phyloP scores from a whole-genome alignment of 1,140 invertebrate genomes.

The Lepidurus couesii region DNA sequence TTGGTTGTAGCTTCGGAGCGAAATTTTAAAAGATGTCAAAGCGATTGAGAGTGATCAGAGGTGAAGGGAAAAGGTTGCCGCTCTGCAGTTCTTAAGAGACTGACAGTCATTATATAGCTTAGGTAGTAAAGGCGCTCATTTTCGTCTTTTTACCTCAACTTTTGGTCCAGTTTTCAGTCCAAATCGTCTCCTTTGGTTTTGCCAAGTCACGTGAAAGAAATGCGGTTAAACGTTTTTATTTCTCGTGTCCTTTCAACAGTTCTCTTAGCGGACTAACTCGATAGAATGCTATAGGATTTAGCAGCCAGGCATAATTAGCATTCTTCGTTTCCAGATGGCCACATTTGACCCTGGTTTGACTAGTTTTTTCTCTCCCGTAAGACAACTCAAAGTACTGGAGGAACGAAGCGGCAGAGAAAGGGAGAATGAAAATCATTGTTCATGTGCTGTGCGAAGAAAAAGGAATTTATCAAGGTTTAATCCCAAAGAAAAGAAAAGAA shows the following conservation, averaged over 20 bases:
- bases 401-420: background rate
- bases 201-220: too few relatives aligned
- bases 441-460: background rate
- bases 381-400: background rate
- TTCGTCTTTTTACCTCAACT: background rate
- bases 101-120: background rate
- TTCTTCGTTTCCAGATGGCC: background rate
- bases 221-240: too few relatives aligned
- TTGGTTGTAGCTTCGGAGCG: background rate
- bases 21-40: background rate
- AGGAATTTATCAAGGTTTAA: background rate
- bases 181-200: too few relatives aligned
- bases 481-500: background rate
- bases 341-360: conserved; percentile 10
- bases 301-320: background rate
- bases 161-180: too few relatives aligned
- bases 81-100: background rate
- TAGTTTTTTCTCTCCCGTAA: background rate
- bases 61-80: background rate
- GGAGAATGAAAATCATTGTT: background rate
- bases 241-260: background rate
- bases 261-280: background rate
- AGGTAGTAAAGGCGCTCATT: background rate
- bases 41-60: background rate
- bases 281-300: background rate